Base-by-base conservation (phyloP, 2,888 invertebrate species). In the Campaea margaritaria region DNA sequence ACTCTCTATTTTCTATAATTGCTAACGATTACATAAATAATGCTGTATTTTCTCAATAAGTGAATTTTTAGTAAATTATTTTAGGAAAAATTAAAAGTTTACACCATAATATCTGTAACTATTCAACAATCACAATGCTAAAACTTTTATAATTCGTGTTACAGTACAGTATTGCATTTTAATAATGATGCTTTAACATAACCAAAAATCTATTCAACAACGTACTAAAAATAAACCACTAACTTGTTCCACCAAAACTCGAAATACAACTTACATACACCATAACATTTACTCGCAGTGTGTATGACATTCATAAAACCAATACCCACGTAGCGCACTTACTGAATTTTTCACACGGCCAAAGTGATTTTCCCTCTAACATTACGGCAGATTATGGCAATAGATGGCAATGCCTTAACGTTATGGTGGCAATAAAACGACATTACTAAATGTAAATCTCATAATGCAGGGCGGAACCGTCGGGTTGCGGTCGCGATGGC, bases 401-500 rank as follows among this genome's bases (percentile, higher is more conserved):
- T 61, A 56, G 55, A 61, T 56, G 42, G 60, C 60, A 41, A 61
- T 61, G 56, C 55, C 60, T 61, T 61, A 12, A 5, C 55, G 47
- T 55, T 81, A 83, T 75, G 74, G 69, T 61, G 67, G 76, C 85
- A 83, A 87, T 89, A 89, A 88, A 88, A 87, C 73, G 85, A 82
- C 82, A 86, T 83, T 85, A 74, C 78, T 79, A 83, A 85, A 87
- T 86, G 87, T 89, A 86, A 87, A 86, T 86, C 84, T 77, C 81
- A 79, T 83, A 79, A 76, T 75, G 70, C 67, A 55, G 64, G 65
- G 65, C 21, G 62, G 61, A 78, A 79, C 74, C 76, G 70, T 72
- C 75, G 68, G 71, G 69, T 73, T 75, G 83, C 80, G 83, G 82
- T 81, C 73, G 78, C 70, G 62, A 72, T 74, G 71, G 84, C 79